A percentile compares a stretch with the other conserved stretches of the same genome.
Conservation (phyloP, 2,888 invertebrate genomes). For the Rotaria sp. region DNA sequence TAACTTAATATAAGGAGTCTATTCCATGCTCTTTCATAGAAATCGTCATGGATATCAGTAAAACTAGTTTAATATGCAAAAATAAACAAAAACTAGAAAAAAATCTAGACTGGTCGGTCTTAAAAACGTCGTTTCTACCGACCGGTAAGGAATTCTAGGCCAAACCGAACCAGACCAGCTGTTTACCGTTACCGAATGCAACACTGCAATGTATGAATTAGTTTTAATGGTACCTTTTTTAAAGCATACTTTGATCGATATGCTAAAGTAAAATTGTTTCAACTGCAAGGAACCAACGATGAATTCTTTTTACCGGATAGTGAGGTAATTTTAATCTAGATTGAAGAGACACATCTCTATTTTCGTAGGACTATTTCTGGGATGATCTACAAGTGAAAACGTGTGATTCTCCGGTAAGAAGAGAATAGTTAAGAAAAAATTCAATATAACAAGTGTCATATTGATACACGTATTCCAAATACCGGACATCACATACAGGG, state of each 20-base stretch:
- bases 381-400: conserved; percentile 42
- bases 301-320: conserved; percentile 49
- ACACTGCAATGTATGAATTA: neutral
- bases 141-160: too few species aligned
- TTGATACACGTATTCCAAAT: neutral
- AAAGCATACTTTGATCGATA: conserved; percentile 47
- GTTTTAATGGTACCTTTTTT: neutral
- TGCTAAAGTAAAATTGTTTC: conserved; percentile 45
- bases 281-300: conserved; percentile 46
- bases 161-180: too few species aligned
- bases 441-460: neutral
- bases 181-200: too few species aligned
- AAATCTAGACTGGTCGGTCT: too few species aligned
- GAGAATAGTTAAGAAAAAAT: conserved; percentile 30
- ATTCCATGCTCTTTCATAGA: too few species aligned
- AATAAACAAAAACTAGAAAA: too few species aligned
- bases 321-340: neutral
- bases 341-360: neutral
- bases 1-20: too few species aligned
- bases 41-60: too few species aligned
- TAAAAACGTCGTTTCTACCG: too few species aligned
- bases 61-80: too few species aligned
- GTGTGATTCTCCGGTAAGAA: conserved; percentile 42
- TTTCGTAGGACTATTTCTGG: conserved; percentile 42
- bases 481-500: neutral